phyloP scores from a whole-genome alignment of 2,888 invertebrate species.

The Caenorhabditis japonica region DNA sequence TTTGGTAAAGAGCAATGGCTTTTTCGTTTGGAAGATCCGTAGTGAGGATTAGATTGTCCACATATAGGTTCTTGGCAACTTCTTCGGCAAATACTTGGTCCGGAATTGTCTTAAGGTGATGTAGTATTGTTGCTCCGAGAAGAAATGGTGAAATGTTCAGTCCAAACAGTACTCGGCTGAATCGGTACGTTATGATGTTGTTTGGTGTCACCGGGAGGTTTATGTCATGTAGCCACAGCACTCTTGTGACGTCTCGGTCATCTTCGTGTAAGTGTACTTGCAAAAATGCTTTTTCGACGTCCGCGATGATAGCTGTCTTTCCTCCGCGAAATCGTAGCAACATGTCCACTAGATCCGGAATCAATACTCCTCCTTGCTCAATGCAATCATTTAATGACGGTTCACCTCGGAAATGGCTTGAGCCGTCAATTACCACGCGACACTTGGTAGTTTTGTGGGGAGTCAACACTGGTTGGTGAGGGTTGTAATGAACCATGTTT shows the following conservation, averaged over 20 bases:
- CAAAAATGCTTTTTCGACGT: slow-evolving; percentile 60
- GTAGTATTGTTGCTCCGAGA: slow-evolving; percentile 8
- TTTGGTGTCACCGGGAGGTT: slow-evolving; percentile 5
- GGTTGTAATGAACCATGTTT: slow-evolving; percentile 40
- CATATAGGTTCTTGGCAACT: slow-evolving; percentile 13
- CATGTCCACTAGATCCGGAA: too few relatives aligned
- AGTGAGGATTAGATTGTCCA: slow-evolving; percentile 17
- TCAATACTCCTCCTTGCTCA: too few relatives aligned
- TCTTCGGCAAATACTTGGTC: slow-evolving; percentile 4
- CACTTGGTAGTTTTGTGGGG: slow-evolving; percentile 47
- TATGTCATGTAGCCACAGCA: slow-evolving; percentile 45
- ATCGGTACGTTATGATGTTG: slow-evolving; percentile 48
- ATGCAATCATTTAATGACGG: too few relatives aligned
- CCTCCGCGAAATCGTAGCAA: slow-evolving; percentile 43
- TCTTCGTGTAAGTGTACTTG: slow-evolving; percentile 44
- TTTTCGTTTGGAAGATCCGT: slow-evolving; percentile 7
- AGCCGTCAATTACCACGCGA: slow-evolving; percentile 56
- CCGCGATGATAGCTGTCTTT: slow-evolving; percentile 25
- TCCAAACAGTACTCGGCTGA: slow-evolving; percentile 57
- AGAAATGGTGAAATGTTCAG: slow-evolving; percentile 49
- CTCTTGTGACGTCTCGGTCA: slow-evolving; percentile 50
- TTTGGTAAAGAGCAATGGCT: neutral
- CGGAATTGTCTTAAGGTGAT: neutral
- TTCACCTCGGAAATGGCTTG: too few relatives aligned
- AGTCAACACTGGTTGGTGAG: slow-evolving; percentile 50